Conservation (phyloP, 2,113 vertebrate genomes). For the Accipiter virgatus region DNA sequence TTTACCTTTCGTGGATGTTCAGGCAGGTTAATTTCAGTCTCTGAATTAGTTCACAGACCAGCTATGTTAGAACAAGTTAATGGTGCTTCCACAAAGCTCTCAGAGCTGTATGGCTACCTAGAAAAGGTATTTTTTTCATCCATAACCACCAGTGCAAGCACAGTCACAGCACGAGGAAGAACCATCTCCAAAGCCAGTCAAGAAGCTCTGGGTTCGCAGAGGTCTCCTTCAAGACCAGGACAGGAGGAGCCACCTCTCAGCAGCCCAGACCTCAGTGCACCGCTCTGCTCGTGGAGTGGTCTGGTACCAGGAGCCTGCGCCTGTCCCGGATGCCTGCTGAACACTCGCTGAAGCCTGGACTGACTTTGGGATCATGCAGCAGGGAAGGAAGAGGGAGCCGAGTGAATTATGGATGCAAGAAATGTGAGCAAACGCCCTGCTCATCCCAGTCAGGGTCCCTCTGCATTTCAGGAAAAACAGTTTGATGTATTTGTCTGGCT, state of each 20-base stretch:
- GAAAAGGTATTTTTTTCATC: not conserved
- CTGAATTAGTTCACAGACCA: not conserved
- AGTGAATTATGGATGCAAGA: not conserved
- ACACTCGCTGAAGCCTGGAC: not conserved
- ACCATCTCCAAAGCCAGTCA: not conserved
- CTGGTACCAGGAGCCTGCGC: not conserved
- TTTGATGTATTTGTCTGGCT: slow-evolving; percentile 25
- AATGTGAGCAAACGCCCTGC: not conserved
- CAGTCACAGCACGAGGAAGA: not conserved
- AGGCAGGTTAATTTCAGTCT: slow-evolving; percentile 1
- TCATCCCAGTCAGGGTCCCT: not conserved
- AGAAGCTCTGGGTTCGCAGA: not conserved
- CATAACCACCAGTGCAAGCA: not conserved
- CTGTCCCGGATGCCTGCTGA: not conserved
- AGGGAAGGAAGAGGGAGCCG: not conserved
- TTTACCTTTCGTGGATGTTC: not conserved
- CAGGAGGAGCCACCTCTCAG: not conserved
- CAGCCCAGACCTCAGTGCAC: not conserved
- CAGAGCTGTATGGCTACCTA: not conserved
- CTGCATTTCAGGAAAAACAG: slow-evolving; percentile 14
- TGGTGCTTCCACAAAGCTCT: not conserved
- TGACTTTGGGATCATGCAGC: not conserved
- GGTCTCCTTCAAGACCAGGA: not conserved
- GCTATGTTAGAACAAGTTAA: not conserved
- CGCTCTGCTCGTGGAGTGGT: accelerated